Evolutionary conservation across 2,888 invertebrate genomes (phyloP), one percentile per base, ranked within the genome.

Genomic region (Hydropsyche betteni): DNA sequence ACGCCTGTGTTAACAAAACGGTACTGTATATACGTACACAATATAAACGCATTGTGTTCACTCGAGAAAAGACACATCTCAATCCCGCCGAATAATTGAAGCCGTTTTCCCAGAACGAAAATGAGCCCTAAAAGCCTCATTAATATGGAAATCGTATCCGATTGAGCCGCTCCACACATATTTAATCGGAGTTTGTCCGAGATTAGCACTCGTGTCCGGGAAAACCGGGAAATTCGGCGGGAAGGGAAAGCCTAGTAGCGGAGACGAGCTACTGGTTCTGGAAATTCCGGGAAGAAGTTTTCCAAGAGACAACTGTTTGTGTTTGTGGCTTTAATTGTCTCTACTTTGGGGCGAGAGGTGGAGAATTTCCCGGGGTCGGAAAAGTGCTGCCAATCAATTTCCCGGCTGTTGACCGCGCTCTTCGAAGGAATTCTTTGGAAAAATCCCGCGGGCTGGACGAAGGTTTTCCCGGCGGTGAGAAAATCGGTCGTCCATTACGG

Each of bases 241-340:
- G 24, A 24, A 1, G 24, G 24, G 24, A 24, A 24, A 24, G 24
- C 24, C 24, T 24, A 24, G 24, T 1, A 24, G 24, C 24, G 24
- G 24, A 2, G 24, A 24, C 44, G 44, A 44, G 1, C 44, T 44
- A 24, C 24, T 2, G 24, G 24, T 2, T 24, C 24, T 24, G 24
- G 24, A 2, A 24, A 24, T 24, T 24, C 24, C 24, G 24, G 24
- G 24, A 24, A 24, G 58, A 70, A 70, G 53, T 70, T 70, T 70
- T 70, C 70, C 34, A 12, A 69, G 69, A 24, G 24, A 69, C 69
- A 69, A 69, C 69, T 69, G 69, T 69, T 69, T 69, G 69, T 69
- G 69, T 69, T 69, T 44, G 69, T 53, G 69, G 14, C n/a, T 69
- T 69, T 69, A 69, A 69, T 69, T 69, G 69, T 50, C 69, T 69